Conservation (phyloP, 2,888 invertebrate species). For the Aplocera efformata region DNA sequence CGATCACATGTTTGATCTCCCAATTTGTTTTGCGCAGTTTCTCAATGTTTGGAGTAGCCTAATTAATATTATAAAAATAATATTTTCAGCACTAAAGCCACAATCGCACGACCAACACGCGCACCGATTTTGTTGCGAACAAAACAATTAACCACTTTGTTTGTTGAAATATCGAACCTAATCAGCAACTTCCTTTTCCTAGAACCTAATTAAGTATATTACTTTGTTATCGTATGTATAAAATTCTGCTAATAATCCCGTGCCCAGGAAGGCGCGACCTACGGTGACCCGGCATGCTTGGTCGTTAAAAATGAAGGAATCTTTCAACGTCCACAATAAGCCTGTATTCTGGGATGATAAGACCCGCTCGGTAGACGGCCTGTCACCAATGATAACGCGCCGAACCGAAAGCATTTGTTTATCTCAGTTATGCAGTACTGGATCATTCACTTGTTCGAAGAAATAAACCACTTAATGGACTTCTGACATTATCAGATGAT, state of each 20-base stretch:
- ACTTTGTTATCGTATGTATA: constrained; percentile 52
- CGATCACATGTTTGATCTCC: too few relatives aligned
- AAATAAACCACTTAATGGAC: not conserved
- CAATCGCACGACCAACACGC: not conserved
- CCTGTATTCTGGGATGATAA: constrained; percentile 48
- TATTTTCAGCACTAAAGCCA: constrained; percentile 2
- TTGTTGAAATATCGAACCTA: constrained; percentile 24
- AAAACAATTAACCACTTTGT: constrained; percentile 8
- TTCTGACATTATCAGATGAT: too few relatives aligned
- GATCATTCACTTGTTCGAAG: not conserved
- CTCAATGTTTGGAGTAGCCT: not conserved
- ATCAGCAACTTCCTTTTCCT: constrained; percentile 48
- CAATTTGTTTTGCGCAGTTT: too few relatives aligned
- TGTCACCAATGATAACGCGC: constrained; percentile 66
- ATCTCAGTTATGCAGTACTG: constrained; percentile 9
- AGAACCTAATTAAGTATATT: constrained; percentile 51
- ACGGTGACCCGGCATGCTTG: constrained; percentile 44
- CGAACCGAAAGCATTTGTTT: constrained; percentile 24
- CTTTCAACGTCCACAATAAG: constrained; percentile 44
- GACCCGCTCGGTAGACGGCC: constrained; percentile 59
- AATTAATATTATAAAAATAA: constrained; percentile 5
- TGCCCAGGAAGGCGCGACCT: constrained; percentile 64
- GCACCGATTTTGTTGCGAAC: constrained; percentile 13
- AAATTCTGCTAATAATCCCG: constrained; percentile 27
- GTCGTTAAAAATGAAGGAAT: constrained; percentile 60